Evolutionary conservation across 2,888 invertebrate species (phyloP).

Genomic region (Choristoneura rosaceana): DNA sequence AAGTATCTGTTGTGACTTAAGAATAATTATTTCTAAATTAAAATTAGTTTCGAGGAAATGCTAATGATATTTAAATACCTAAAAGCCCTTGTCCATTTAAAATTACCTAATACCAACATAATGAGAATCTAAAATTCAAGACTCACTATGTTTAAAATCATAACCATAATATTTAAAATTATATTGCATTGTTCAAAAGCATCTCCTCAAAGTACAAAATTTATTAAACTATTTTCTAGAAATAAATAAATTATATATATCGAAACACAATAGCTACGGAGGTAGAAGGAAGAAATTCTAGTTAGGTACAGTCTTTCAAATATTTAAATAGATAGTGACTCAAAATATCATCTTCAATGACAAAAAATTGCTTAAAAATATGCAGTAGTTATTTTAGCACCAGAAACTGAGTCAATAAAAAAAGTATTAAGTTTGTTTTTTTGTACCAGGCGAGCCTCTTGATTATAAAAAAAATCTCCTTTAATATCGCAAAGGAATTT

Average conservation of each 20-base stretch:
- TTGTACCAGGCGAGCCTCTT: background rate
- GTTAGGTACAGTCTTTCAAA: slow-evolving; percentile 47
- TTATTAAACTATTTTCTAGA: slow-evolving; percentile 41
- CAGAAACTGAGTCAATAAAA: background rate
- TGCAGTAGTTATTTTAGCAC: background rate
- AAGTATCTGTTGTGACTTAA: slow-evolving; percentile 9
- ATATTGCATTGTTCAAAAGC: slow-evolving; percentile 60
- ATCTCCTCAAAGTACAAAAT: slow-evolving; percentile 70
- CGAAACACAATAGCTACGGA: slow-evolving; percentile 54
- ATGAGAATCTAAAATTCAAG: background rate
- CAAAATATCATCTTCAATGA: background rate
- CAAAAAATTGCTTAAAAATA: background rate
- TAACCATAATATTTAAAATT: background rate
- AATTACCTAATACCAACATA: slow-evolving; percentile 12
- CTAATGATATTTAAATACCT: slow-evolving; percentile 59
- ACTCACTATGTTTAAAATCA: background rate
- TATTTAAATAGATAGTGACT: background rate
- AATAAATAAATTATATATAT: slow-evolving; percentile 54
- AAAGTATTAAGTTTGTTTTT: background rate
- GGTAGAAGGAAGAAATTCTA: slow-evolving; percentile 49
- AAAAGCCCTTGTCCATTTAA: slow-evolving; percentile 28
- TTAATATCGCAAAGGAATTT: background rate
- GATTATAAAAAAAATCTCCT: background rate
- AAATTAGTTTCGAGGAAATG: slow-evolving; percentile 71
- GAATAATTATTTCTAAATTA: slow-evolving; percentile 17